A percentile compares a stretch with the other conserved stretches of the same genome.
These are phyloP conservation scores for Allophyes oxyacanthae DNA, from an alignment of 2,888 invertebrate genomes.

Conservation along the genomic window DNA sequence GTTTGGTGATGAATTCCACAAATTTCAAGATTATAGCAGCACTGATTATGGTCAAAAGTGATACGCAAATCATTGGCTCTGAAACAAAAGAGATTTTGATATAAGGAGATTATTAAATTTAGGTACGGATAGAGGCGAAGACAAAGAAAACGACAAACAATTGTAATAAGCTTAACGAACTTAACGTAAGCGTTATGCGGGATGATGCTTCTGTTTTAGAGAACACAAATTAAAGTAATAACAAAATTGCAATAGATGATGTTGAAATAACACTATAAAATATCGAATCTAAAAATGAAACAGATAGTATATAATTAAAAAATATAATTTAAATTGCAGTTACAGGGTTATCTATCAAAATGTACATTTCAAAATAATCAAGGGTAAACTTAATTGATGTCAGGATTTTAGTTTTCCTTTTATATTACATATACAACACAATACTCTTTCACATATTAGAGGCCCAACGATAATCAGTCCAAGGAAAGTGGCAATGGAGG, in stretches of 20 bases:
- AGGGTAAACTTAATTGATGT: neutral
- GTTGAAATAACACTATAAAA: neutral
- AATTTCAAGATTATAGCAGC: slow-evolving; percentile 29
- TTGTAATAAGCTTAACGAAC: slow-evolving; percentile 34
- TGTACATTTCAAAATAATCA: slow-evolving; percentile 4
- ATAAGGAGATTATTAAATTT: slow-evolving; percentile 23
- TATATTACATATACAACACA: slow-evolving; percentile 21
- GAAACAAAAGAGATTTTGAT: slow-evolving; percentile 52
- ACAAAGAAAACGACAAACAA: slow-evolving; percentile 25
- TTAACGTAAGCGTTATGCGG: slow-evolving; percentile 38
- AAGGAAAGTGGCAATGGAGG: slow-evolving; percentile 17
- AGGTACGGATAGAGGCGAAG: neutral
- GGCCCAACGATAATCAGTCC: slow-evolving; percentile 37
- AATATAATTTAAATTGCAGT: slow-evolving; percentile 23
- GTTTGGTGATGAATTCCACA: slow-evolving; percentile 27
- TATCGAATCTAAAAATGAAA: slow-evolving; percentile 16
- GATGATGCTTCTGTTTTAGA: slow-evolving; percentile 22
- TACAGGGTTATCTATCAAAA: slow-evolving; percentile 1
- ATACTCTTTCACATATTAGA: slow-evolving; percentile 38
- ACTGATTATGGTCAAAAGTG: slow-evolving; percentile 29
- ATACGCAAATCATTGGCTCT: slow-evolving; percentile 54
- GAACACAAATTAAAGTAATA: slow-evolving; percentile 26
- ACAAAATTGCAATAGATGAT: neutral
- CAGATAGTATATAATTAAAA: neutral
- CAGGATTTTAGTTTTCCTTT: neutral